Evolutionary conservation across 1,140 invertebrate species (phyloP), one percentile per base, ranked within the genome.

Genomic region (Dermatophagoides farinae): DNA sequence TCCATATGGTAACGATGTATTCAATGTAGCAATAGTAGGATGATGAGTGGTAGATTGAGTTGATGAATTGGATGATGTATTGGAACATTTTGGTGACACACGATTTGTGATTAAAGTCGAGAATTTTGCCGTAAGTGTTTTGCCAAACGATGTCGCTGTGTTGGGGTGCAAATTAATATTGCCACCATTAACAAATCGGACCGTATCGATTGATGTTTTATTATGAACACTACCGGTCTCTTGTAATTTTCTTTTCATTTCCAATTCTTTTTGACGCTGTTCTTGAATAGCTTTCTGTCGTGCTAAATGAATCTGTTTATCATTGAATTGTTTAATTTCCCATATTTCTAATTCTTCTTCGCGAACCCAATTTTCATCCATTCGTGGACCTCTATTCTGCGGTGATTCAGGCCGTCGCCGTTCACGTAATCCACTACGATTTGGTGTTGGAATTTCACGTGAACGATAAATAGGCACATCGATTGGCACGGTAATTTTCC

Each of bases 271-370:
- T 47, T 67, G 66, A 4, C 61, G 46, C 22, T 61, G 50, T 37
- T 65, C 65, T 37, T 66, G 57, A 20, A 53, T 59, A 2, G 52
- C 49, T 40, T 61, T 62, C 37, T 66, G 63, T 50, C 63, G 49
- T 50, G 47, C 47, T 20, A 23, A 11, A 5, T 18, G 20, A 14
- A 50, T 12, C 20, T 50, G 47, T 25, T 50, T 50, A n/a, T 97
- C 91, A 39, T 87, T 87, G 72, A 92, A 97, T 65, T 87, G 85
- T 68, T 88, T 88, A 44, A 97, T 93, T 74, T 97, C 91, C 90
- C 91, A 97, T 0, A 97, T 70, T 70, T 97, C 91, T 22, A 97
- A 72, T 68, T 89, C 87, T 66, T 93, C 88, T 73, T 97, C 92
- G 62, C 92, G 86, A 0, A 93, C 83, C 91, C 92, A 97, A 68